Base-by-base conservation (phyloP, 2,888 invertebrate genomes). In the Bombylius major region DNA sequence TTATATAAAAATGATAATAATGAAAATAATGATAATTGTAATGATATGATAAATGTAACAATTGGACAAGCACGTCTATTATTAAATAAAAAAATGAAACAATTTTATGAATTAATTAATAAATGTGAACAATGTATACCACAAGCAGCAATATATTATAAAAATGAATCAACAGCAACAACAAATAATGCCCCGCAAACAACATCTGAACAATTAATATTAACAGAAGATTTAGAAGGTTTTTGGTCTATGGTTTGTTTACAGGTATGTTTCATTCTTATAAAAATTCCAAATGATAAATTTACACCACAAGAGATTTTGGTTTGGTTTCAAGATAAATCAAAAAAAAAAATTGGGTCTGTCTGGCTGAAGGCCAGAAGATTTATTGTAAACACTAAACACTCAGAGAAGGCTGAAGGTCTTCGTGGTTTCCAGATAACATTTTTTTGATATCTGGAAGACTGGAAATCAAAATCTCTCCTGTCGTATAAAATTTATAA, bases 41-140 rank as follows among this genome's bases (percentile, higher is more conserved):
- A 66, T 5, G 78, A 79, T 61, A 73, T 78, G 68, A 81, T 90
- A 31, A 77, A 84, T 65, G 82, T 83, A 34, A 81, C 86, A 0
- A 77, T 86, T 56, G 89, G 89, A 0, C 88, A 89, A 71, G 85
- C 88, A 0, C 79, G 79, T 57, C 72, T 90, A n/a, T 72, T 90
- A 5, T 77, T 84, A 3, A 77, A 75, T 12, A 84, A 87, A 65
- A 89, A 89, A 66, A 83, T 89, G 62, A 75, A 81, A 65, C 85
- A 88, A 67, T 89, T 89, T 66, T 72, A 76, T 44, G 77, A 77
- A 23, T 70, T 86, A 4, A 83, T 78, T 23, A 69, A 73, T 51
- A 65, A 69, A 0, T 75, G 67, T 61, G 73, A 72, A 47, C 57
- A 64, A 0, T 64, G 67, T 11, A 11, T 23, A 12, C 14, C 33